Base-by-base conservation (phyloP, 2,888 invertebrate species). In the Sarcophaga rosellei region DNA sequence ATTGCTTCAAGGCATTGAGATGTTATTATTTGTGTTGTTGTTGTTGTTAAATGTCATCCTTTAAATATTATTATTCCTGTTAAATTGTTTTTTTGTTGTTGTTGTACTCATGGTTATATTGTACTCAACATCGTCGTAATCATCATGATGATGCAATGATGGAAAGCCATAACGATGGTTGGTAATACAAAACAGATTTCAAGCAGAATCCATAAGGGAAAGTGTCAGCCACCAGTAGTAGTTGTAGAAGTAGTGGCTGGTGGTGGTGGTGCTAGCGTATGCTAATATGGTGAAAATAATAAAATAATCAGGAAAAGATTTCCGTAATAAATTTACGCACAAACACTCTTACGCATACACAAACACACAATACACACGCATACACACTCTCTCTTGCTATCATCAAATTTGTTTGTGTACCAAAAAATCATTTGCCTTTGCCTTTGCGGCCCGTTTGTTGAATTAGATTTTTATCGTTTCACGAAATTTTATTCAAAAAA, bases 41-140 rank as follows among this genome's bases (percentile, higher is more conserved):
- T 61, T n/a, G 4, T 61, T 61, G 84, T 80, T 80, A 84, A 84
- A 84, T 84, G 84, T 74, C 84, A 80, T 80, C 79, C 84, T 80
- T 65, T 80, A 80, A 80, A 75, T 65, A 75, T 80, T 59, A 84
- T 75, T 75, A 84, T 35, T 35, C 35, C 35, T 69, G 78, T 79
- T 84, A 74, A 83, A 78, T 66, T 83, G 78, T 83, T 83, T 35
- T 35, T 83, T 35, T 35, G 35, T 35, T 35, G 35, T 35, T 10
- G 77, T 74, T 78, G 72, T 73, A 69, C 59, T 79, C 69, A 70
- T 79, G 84, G 79, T 79, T 63, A 83, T 63, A 69, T 53, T 66
- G 53, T 63, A 17, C n/a, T n/a, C 21, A 70, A 4, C 61, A 74
- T 35, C 6, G 15, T 57, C 57, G 3, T 57, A 1, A 57, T 69